Conservation (phyloP, 2,113 vertebrate species). For the Aphyosemion australe region DNA sequence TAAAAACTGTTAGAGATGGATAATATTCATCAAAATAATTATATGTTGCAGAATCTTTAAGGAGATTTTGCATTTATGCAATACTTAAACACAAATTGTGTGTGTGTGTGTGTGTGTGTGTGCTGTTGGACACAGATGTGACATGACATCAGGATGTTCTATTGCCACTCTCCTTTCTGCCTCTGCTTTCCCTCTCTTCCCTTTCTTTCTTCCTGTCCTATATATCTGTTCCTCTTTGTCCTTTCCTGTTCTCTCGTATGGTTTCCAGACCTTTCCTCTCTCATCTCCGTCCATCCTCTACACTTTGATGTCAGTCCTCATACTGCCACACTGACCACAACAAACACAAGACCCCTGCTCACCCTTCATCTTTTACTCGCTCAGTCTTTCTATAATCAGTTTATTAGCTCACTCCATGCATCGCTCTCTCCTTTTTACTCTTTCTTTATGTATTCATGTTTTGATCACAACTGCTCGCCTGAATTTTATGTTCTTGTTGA, state of each 20-base stretch:
- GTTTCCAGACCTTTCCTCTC: slow-evolving; percentile 59
- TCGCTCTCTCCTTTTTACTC: background rate
- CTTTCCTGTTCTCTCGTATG: slow-evolving; percentile 67
- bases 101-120: background rate
- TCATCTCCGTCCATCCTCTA: slow-evolving; percentile 53
- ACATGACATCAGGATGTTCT: slow-evolving; percentile 40
- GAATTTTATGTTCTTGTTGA: slow-evolving; percentile 3
- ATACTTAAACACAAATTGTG: too few relatives aligned
- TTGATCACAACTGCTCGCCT: background rate
- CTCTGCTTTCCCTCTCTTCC: slow-evolving; percentile 18
- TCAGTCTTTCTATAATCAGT: slow-evolving; percentile 12
- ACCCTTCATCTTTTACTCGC: slow-evolving; percentile 12
- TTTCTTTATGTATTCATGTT: background rate
- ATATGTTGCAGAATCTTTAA: too few relatives aligned
- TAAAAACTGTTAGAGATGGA: too few relatives aligned
- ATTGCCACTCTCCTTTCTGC: slow-evolving; percentile 46
- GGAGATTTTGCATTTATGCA: too few relatives aligned
- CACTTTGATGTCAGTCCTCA: slow-evolving; percentile 58
- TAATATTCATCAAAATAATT: too few relatives aligned
- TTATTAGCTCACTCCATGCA: slow-evolving; percentile 2
- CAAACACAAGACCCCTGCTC: slow-evolving; percentile 32
- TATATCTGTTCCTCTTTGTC: slow-evolving; percentile 16
- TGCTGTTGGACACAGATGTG: slow-evolving; percentile 13
- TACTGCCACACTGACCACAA: slow-evolving; percentile 38
- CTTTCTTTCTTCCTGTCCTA: slow-evolving; percentile 17